A percentile compares a stretch with the other conserved stretches of the same genome.
Evolutionary conservation across 2,888 invertebrate genomes (phyloP).

Genomic region (Dasysyrphus albostriatus): DNA sequence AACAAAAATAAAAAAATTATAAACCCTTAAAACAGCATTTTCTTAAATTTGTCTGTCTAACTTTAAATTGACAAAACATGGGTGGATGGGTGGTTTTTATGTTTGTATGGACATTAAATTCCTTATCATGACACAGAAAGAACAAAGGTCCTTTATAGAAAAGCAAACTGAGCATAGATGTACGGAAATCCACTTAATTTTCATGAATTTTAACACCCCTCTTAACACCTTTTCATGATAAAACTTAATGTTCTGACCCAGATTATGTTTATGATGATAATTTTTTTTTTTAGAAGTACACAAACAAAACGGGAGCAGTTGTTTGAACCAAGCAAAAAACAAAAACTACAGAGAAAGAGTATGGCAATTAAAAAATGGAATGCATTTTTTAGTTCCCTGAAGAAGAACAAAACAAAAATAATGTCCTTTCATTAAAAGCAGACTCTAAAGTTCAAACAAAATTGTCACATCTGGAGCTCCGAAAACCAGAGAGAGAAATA

Average conservation of each 20-base stretch:
- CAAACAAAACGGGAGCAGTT: neutral
- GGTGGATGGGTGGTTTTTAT: neutral
- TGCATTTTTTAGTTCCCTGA: neutral
- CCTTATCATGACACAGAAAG: neutral
- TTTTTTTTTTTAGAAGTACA: neutral
- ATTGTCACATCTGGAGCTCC: too few relatives aligned
- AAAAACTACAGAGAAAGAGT: neutral
- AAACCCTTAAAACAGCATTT: too few relatives aligned
- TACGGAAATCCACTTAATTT: neutral
- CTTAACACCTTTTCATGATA: neutral
- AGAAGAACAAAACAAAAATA: neutral
- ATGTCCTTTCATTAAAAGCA: neutral
- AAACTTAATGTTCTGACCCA: slow-evolving; percentile 14
- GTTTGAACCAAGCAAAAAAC: neutral
- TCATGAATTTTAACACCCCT: neutral
- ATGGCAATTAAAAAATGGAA: neutral
- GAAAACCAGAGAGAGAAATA: too few relatives aligned
- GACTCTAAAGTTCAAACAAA: too few relatives aligned
- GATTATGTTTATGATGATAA: neutral
- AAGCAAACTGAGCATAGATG: neutral
- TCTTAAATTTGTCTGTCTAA: too few relatives aligned
- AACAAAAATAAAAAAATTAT: too few relatives aligned
- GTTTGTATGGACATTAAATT: neutral
- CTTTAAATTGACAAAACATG: too few relatives aligned
- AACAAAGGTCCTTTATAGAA: neutral